phyloP scores from a whole-genome alignment of 2,888 invertebrate species.

The Boloria selene region DNA sequence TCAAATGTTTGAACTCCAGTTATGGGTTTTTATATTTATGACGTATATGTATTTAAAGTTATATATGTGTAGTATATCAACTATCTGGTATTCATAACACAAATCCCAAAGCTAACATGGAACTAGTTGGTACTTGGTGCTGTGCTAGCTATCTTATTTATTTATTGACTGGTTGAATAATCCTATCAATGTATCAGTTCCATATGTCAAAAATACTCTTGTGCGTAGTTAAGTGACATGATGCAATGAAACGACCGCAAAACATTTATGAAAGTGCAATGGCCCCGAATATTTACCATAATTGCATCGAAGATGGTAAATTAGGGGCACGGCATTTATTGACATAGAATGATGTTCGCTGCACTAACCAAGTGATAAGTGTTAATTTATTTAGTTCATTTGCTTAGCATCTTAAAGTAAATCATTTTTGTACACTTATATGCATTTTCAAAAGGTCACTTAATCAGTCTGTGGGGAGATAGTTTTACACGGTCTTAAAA shows the following conservation, averaged over 20 bases:
- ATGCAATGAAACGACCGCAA: conserved; percentile 54
- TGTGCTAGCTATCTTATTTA: neutral
- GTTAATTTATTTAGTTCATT: too few relatives aligned
- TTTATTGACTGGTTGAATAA: neutral
- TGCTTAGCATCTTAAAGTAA: too few relatives aligned
- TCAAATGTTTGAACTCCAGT: too few relatives aligned
- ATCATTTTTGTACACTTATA: too few relatives aligned
- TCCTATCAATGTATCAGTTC: neutral
- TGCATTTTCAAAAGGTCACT: too few relatives aligned
- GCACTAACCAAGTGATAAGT: too few relatives aligned
- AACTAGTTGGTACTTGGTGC: neutral
- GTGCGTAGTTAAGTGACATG: conserved; percentile 31
- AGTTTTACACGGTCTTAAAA: too few relatives aligned
- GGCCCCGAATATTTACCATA: conserved; percentile 58
- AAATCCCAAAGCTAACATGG: too few relatives aligned
- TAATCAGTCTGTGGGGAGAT: too few relatives aligned
- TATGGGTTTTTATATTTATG: too few relatives aligned
- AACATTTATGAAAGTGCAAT: conserved; percentile 64
- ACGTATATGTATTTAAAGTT: too few relatives aligned
- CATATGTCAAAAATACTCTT: conserved; percentile 11
- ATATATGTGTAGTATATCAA: neutral
- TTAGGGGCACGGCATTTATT: conserved; percentile 8
- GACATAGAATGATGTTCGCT: neutral
- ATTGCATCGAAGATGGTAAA: conserved; percentile 53
- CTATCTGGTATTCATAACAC: too few relatives aligned